phyloP scores from a whole-genome alignment of 2,888 invertebrate genomes.

The Epistrophella euchroma region DNA sequence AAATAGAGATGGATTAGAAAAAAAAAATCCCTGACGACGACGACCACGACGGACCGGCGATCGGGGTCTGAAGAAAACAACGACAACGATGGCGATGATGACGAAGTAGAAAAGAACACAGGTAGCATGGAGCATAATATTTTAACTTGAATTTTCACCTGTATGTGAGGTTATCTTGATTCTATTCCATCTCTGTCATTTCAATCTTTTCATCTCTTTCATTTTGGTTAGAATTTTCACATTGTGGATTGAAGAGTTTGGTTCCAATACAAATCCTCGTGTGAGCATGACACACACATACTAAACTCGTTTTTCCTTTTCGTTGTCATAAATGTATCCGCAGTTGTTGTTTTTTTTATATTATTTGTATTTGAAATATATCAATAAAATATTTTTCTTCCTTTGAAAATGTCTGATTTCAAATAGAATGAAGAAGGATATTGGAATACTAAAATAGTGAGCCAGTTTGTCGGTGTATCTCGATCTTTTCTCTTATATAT shows the following conservation, averaged over 20 bases:
- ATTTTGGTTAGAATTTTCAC: conserved; percentile 51
- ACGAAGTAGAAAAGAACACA: conserved; percentile 64
- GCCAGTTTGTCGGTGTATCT: not conserved
- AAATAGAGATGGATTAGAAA: conserved; percentile 69
- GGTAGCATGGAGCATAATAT: conserved; percentile 67
- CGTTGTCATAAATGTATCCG: conserved; percentile 70
- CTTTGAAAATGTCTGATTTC: not conserved
- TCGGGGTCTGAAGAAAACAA: not conserved
- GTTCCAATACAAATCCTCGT: conserved; percentile 38
- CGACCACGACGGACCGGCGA: not conserved
- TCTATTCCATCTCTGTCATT: conserved; percentile 62
- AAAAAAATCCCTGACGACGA: conserved; percentile 22
- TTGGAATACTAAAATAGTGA: not conserved
- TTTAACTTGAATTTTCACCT: conserved; percentile 75
- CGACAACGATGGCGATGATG: not conserved
- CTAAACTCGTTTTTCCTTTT: conserved; percentile 73
- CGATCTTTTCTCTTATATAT: not conserved
- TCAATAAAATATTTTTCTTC: conserved; percentile 44
- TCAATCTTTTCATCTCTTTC: conserved; percentile 49
- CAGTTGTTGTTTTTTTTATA: conserved; percentile 12
- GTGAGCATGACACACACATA: conserved; percentile 10
- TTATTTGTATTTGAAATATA: conserved; percentile 22
- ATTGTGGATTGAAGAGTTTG: conserved; percentile 2
- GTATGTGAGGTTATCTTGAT: conserved; percentile 72
- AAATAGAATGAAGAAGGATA: conserved; percentile 9